A percentile compares a stretch with the other conserved stretches of the same genome.
phyloP scores from a whole-genome alignment of 2,888 invertebrate species.

The Cyrtodaria siliqua region DNA sequence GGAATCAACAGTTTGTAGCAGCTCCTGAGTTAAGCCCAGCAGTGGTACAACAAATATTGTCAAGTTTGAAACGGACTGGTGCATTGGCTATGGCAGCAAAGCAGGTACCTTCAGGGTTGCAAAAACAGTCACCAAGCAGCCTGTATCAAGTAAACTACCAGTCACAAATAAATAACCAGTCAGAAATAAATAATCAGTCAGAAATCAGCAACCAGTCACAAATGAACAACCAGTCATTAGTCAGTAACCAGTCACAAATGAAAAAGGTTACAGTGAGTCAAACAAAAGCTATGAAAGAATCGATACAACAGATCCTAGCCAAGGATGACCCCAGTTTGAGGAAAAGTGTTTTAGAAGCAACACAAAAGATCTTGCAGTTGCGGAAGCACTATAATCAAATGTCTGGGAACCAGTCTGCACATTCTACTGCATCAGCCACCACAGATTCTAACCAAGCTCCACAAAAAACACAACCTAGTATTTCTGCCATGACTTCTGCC shows the following conservation, averaged over 20 bases:
- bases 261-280: too few relatives aligned
- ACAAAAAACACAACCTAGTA: background rate
- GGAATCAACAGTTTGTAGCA: constrained; percentile 11
- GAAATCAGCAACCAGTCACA: too few relatives aligned
- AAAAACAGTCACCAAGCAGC: too few relatives aligned
- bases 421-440: background rate
- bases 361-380: constrained; percentile 44
- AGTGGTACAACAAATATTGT: constrained; percentile 54
- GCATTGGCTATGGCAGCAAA: constrained; percentile 2
- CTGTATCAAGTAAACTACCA: too few relatives aligned
- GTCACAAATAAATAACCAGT: too few relatives aligned
- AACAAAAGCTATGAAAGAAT: too few relatives aligned
- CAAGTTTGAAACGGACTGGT: constrained; percentile 32
- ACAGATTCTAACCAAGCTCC: background rate
- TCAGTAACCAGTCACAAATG: background rate
- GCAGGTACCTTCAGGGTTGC: background rate
- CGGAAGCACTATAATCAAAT: constrained; percentile 38
- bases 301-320: too few relatives aligned
- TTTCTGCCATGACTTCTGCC: too few relatives aligned
- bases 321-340: constrained; percentile 24
- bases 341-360: constrained; percentile 46
- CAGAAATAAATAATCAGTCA: too few relatives aligned
- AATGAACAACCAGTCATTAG: too few relatives aligned
- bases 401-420: background rate
- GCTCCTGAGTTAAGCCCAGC: constrained; percentile 61